A percentile compares a stretch with the other conserved stretches of the same genome.
Conservation (phyloP, 2,888 invertebrate genomes). For the Timandra comae region DNA sequence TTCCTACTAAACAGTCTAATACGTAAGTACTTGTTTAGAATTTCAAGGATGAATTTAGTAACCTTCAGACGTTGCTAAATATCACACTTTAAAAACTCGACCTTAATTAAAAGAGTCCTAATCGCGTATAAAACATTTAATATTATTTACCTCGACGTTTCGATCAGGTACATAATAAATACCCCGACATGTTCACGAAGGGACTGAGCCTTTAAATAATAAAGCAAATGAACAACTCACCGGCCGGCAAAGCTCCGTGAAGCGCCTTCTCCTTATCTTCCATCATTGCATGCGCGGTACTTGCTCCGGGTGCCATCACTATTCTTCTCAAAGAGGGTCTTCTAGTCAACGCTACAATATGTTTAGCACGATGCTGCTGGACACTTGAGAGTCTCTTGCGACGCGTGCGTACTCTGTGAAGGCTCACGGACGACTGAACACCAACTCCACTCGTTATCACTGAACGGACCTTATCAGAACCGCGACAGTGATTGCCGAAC, state of each 20-base stretch:
- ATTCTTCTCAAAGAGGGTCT: constrained; percentile 67
- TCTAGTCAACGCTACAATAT: constrained; percentile 60
- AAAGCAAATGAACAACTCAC: constrained; percentile 31
- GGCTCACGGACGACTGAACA: constrained; percentile 61
- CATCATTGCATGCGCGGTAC: constrained; percentile 73
- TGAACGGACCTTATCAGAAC: constrained; percentile 66
- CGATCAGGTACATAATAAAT: too few species aligned
- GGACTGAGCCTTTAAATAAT: too few species aligned
- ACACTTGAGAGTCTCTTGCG: constrained; percentile 51
- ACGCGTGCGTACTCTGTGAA: constrained; percentile 70
- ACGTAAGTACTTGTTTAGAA: too few species aligned
- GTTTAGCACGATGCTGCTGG: constrained; percentile 54
- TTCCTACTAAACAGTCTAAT: too few species aligned
- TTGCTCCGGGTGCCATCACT: constrained; percentile 77
- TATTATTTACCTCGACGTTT: too few species aligned
- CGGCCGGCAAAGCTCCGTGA: constrained; percentile 48
- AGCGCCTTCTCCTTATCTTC: constrained; percentile 71
- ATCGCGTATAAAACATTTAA: constrained; percentile 2
- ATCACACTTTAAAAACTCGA: too few species aligned
- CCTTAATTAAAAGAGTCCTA: too few species aligned
- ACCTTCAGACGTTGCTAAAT: too few species aligned
- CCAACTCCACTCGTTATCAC: constrained; percentile 64
- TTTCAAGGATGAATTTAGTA: too few species aligned
- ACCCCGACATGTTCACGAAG: too few species aligned
- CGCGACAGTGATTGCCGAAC: constrained; percentile 66